These are phyloP conservation scores for Glossosoma conforme DNA, from an alignment of 1,140 invertebrate genomes.

Conservation along the genomic window DNA sequence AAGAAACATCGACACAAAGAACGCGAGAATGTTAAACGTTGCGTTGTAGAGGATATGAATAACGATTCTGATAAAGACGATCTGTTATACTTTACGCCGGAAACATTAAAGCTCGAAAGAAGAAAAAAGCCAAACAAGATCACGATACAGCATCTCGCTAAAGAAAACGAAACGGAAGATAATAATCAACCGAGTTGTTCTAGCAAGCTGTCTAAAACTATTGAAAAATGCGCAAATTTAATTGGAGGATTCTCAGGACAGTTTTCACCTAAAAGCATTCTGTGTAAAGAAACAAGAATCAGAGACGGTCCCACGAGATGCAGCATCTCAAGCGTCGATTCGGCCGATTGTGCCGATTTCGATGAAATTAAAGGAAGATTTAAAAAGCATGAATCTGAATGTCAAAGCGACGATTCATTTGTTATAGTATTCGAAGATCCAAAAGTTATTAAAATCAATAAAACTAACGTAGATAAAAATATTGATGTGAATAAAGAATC, in stretches of 20 bases:
- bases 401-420: conserved; percentile 25
- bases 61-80: conserved; percentile 6
- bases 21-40: conserved; percentile 2
- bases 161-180: not conserved
- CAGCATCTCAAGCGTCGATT: conserved; percentile 1
- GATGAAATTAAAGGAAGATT: conserved; percentile 22
- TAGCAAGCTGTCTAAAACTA: not conserved
- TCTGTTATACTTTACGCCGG: conserved; percentile 14
- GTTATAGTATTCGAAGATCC: conserved; percentile 14
- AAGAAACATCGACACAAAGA: conserved; percentile 16
- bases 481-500: not conserved
- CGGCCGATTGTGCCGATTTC: conserved; percentile 6
- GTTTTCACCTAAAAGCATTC: not conserved
- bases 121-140: conserved; percentile 7
- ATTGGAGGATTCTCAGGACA: conserved; percentile 6
- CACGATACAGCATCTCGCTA: no score
- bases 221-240: conserved; percentile 13
- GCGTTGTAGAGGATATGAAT: conserved; percentile 5
- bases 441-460: conserved; percentile 8
- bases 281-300: no score
- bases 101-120: conserved; percentile 2
- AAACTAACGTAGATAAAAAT: not conserved
- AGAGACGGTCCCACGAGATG: not conserved
- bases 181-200: no score
- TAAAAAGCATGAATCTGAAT: conserved; percentile 10